Evolutionary conservation across 2,113 vertebrate genomes (phyloP).

Genomic region (Sebastes fasciatus): DNA sequence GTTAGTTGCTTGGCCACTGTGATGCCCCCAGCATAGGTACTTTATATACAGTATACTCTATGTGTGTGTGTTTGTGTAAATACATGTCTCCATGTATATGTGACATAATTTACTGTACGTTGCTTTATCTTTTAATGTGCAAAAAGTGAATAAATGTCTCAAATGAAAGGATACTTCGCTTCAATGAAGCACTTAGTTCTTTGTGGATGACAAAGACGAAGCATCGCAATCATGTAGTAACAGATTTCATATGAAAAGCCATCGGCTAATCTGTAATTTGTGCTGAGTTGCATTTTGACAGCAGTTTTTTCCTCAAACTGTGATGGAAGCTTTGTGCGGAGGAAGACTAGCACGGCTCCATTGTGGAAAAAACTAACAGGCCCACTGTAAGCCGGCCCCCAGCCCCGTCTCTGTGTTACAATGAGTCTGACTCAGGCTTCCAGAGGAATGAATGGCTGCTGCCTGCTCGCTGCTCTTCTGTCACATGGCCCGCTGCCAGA

Average conservation of each 20-base stretch:
- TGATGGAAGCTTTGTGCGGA: conserved; percentile 41
- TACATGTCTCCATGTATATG: neutral
- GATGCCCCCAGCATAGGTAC: neutral
- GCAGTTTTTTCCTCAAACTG: conserved; percentile 29
- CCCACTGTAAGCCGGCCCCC: conserved; percentile 46
- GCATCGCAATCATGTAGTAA: neutral
- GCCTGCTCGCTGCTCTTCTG: conserved; percentile 65
- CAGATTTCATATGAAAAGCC: neutral
- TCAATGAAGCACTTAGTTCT: neutral
- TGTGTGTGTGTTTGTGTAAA: neutral
- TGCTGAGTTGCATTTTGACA: conserved; percentile 41
- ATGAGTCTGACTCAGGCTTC: conserved; percentile 73
- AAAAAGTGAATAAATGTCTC: neutral
- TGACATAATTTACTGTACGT: neutral
- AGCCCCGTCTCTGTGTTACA: conserved; percentile 55
- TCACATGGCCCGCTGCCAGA: conserved; percentile 74
- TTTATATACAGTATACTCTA: neutral
- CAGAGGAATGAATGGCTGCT: conserved; percentile 77
- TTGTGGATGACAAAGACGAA: neutral
- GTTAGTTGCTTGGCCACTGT: neutral
- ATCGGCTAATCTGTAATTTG: conserved; percentile 23
- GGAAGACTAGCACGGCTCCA: conserved; percentile 28
- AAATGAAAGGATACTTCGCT: neutral
- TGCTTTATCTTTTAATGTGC: neutral
- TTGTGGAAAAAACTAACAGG: conserved; percentile 59